Conservation (phyloP, 2,113 vertebrate genomes). For the Podocnemis expansa region DNA sequence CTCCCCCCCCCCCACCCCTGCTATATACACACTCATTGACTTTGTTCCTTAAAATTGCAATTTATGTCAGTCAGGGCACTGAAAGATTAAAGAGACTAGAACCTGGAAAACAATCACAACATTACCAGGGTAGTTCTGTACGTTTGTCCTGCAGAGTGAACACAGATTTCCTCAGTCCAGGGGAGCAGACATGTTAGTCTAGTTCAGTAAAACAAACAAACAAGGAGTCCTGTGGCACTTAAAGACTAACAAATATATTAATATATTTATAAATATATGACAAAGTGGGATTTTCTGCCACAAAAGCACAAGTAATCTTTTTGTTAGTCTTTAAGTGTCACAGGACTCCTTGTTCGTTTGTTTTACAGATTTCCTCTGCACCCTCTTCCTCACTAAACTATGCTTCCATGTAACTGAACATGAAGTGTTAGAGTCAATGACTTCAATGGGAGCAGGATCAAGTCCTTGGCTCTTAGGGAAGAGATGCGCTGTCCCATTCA, state of each 20-base stretch:
- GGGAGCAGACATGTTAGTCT: no score
- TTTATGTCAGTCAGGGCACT: neutral
- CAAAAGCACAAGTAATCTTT: no score
- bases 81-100: neutral
- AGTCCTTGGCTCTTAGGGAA: neutral
- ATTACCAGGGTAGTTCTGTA: neutral
- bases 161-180: neutral
- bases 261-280: no score
- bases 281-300: no score
- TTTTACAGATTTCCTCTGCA: neutral
- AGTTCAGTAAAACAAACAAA: no score
- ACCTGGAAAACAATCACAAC: neutral
- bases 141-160: neutral
- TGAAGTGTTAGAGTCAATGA: neutral
- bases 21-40: rapidly evolving
- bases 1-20: no score
- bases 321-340: no score
- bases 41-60: rapidly evolving
- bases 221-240: no score
- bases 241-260: no score
- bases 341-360: no score
- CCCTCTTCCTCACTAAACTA: neutral
- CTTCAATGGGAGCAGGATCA: neutral
- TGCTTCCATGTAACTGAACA: neutral
- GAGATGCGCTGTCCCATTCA: neutral